Evolutionary conservation across 2,888 invertebrate genomes (phyloP).

Genomic region (Elgonia sp.): DNA sequence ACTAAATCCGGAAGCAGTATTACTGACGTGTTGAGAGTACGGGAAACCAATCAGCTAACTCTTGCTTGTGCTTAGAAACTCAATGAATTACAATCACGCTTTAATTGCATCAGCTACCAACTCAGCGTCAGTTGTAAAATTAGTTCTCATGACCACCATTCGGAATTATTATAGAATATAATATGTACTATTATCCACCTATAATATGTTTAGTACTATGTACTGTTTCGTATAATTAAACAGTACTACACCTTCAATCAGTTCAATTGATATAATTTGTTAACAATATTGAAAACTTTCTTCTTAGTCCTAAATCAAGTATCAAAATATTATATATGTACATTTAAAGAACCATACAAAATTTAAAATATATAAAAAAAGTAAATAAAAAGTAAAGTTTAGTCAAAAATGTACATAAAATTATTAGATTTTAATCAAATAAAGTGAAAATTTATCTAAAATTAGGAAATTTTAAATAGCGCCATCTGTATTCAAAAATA

Average conservation of each 20-base stretch:
- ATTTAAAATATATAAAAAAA: no score
- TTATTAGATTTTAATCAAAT: no score
- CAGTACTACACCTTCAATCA: no score
- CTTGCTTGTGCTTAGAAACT: slow-evolving; percentile 81
- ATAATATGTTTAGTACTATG: background rate
- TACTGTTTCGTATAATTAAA: background rate
- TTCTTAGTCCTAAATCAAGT: no score
- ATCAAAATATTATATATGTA: no score
- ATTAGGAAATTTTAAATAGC: no score
- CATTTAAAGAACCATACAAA: no score
- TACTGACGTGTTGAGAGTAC: slow-evolving; percentile 81
- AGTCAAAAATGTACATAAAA: no score
- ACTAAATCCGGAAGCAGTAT: slow-evolving; percentile 78
- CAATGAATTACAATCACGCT: slow-evolving; percentile 78
- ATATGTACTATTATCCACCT: slow-evolving; percentile 7
- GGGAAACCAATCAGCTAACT: slow-evolving; percentile 78
- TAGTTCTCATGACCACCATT: slow-evolving; percentile 17
- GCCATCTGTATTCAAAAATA: background rate
- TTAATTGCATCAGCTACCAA: slow-evolving; percentile 38
- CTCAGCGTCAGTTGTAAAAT: slow-evolving; percentile 32
- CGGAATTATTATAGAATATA: slow-evolving; percentile 17
- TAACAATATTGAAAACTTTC: no score
- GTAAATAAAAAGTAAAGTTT: no score
- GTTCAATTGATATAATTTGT: no score
- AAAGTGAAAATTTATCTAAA: no score